Conservation (phyloP, 2,888 invertebrate genomes). For the Barypeithes pellucidus region DNA sequence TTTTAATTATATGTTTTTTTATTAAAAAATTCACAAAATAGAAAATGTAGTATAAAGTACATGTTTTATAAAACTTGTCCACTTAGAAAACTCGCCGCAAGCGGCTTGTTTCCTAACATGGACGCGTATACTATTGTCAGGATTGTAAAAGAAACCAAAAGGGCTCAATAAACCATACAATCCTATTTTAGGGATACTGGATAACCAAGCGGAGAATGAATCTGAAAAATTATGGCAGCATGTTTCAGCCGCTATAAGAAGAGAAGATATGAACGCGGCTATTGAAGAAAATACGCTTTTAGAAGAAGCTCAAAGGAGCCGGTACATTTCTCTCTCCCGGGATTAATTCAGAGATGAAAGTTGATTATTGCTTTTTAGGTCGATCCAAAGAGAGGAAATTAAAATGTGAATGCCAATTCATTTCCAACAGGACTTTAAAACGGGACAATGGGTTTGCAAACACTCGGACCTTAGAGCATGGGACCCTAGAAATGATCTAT, state of each 20-base stretch:
- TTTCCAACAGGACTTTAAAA: slow-evolving; percentile 78
- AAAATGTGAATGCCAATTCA: slow-evolving; percentile 78
- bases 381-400: slow-evolving; percentile 80
- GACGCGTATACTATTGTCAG: too few species aligned
- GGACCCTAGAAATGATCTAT: slow-evolving; percentile 88
- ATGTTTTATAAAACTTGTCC: too few species aligned
- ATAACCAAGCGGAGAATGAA: slow-evolving; percentile 85
- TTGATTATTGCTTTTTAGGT: slow-evolving; percentile 54
- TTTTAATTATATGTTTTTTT: too few species aligned
- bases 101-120: too few species aligned
- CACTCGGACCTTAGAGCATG: slow-evolving; percentile 89
- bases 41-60: too few species aligned
- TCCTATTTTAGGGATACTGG: slow-evolving; percentile 87
- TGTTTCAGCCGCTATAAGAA: slow-evolving; percentile 88
- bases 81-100: too few species aligned
- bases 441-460: slow-evolving; percentile 80
- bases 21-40: too few species aligned
- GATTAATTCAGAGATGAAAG: neutral
- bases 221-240: slow-evolving; percentile 91
- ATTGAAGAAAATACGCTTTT: slow-evolving; percentile 93
- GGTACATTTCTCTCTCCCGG: neutral
- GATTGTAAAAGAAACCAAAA: slow-evolving; percentile 94
- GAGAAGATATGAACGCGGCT: slow-evolving; percentile 89
- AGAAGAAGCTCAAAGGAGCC: slow-evolving; percentile 88
- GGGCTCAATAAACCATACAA: slow-evolving; percentile 97